Percentiles rank a stretch among this genome's conserved stretches.
Conservation (phyloP, 2,888 invertebrate species). For the Chaitophorus viminalis region DNA sequence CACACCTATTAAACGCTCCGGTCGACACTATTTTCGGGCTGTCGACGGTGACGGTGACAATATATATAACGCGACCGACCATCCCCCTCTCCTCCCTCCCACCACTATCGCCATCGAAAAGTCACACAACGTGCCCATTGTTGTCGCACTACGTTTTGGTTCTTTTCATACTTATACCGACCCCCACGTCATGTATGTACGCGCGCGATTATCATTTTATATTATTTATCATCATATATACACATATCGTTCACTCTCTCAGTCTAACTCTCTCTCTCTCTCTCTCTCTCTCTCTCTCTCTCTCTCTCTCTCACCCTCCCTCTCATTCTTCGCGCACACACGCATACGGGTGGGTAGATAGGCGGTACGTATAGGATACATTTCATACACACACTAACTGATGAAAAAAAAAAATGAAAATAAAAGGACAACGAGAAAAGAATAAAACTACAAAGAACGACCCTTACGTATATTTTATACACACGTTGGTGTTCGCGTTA, state of each 20-base stretch:
- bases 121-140: slow-evolving; percentile 48
- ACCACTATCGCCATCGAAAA: neutral
- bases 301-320: neutral
- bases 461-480: neutral
- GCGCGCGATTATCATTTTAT: slow-evolving; percentile 34
- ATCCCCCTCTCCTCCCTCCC: neutral
- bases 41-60: slow-evolving; percentile 22
- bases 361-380: neutral
- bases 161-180: neutral
- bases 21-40: neutral
- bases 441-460: neutral
- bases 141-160: slow-evolving; percentile 31
- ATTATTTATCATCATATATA: slow-evolving; percentile 6
- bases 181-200: slow-evolving; percentile 3
- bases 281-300: neutral
- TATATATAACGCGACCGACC: neutral
- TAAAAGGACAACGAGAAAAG: neutral
- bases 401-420: neutral
- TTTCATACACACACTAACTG: neutral
- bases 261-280: neutral
- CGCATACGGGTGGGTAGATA: neutral
- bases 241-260: neutral
- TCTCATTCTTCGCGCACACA: too few species aligned
- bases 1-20: neutral
- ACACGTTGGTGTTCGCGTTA: neutral